Percentiles rank a stretch among this genome's conserved stretches.
These are phyloP conservation scores for Hemibagrus wyckioides DNA, from an alignment of 2,113 vertebrate genomes.

Conservation along the genomic window DNA sequence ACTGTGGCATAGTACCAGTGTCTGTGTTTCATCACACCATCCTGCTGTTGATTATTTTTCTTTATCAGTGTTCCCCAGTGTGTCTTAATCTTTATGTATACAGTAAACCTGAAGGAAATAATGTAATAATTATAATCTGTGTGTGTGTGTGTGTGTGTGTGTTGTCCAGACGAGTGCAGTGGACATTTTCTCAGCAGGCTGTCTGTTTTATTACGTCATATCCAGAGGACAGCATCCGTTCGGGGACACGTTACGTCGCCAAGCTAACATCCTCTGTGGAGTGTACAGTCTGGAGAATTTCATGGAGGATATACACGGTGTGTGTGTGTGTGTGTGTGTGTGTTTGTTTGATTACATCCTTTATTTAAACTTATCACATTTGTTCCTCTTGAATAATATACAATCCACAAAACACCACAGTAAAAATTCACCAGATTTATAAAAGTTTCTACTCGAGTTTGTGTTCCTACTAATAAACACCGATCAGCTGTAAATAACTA, in stretches of 20 bases:
- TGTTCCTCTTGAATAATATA: too few relatives aligned
- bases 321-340: slow-evolving; percentile 51
- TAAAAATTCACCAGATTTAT: too few relatives aligned
- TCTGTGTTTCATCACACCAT: background rate
- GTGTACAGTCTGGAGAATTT: slow-evolving; percentile 81
- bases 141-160: background rate
- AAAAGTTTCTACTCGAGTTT: too few relatives aligned
- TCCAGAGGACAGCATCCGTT: slow-evolving; percentile 89
- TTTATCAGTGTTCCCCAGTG: background rate
- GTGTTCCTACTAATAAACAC: background rate
- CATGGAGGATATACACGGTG: slow-evolving; percentile 84
- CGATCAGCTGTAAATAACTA: background rate
- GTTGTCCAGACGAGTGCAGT: slow-evolving; percentile 83
- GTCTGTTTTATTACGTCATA: slow-evolving; percentile 90
- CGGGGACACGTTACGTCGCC: slow-evolving; percentile 84
- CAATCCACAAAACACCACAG: too few relatives aligned
- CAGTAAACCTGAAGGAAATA: background rate
- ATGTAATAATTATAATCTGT: background rate
- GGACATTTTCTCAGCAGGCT: slow-evolving; percentile 95
- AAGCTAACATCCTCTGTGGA: slow-evolving; percentile 90
- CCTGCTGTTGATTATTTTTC: background rate
- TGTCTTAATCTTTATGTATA: background rate
- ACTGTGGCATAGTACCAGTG: background rate
- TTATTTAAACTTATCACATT: too few relatives aligned
- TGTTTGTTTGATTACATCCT: background rate